Evolutionary conservation across 2,797 vertebrate species (phyloP).

Genomic region (Microchirus variegatus): DNA sequence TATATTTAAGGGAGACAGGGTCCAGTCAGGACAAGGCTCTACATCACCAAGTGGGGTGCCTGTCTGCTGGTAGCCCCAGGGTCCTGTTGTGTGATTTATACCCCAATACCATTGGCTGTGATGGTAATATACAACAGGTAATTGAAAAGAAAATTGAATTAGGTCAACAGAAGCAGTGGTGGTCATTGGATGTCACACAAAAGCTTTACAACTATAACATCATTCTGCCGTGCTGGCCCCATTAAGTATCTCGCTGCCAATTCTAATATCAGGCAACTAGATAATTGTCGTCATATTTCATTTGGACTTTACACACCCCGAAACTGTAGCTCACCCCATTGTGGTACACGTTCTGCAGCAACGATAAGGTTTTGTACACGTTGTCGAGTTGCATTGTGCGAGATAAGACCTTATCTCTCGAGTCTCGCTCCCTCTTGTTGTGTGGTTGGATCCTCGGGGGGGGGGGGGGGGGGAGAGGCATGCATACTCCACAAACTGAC

Average conservation of each 20-base stretch:
- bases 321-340: slow-evolving; percentile 32
- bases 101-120: slow-evolving; percentile 52
- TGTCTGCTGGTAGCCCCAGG: slow-evolving; percentile 55
- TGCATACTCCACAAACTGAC: slow-evolving; percentile 24
- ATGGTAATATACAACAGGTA: slow-evolving; percentile 81
- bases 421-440: slow-evolving; percentile 11
- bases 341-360: slow-evolving; percentile 39
- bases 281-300: slow-evolving; percentile 76
- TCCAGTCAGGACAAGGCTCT: slow-evolving; percentile 66
- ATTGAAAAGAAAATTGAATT: slow-evolving; percentile 84
- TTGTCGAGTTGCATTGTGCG: slow-evolving; percentile 47
- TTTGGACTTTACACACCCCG: slow-evolving; percentile 47
- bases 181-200: slow-evolving; percentile 66
- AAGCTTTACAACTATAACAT: slow-evolving; percentile 67
- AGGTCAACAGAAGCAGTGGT: slow-evolving; percentile 77
- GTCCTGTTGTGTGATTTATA: slow-evolving; percentile 68
- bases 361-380: slow-evolving; percentile 59
- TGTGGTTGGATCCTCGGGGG: slow-evolving; percentile 24
- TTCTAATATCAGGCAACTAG: slow-evolving; percentile 55
- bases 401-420: slow-evolving; percentile 67
- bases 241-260: slow-evolving; percentile 60
- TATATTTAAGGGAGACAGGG: slow-evolving; percentile 70
- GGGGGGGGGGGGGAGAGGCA: slow-evolving; percentile 15
- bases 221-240: slow-evolving; percentile 39
- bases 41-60: slow-evolving; percentile 62